Conservation (phyloP, 2,113 vertebrate genomes). For the Cheilinus undulatus region DNA sequence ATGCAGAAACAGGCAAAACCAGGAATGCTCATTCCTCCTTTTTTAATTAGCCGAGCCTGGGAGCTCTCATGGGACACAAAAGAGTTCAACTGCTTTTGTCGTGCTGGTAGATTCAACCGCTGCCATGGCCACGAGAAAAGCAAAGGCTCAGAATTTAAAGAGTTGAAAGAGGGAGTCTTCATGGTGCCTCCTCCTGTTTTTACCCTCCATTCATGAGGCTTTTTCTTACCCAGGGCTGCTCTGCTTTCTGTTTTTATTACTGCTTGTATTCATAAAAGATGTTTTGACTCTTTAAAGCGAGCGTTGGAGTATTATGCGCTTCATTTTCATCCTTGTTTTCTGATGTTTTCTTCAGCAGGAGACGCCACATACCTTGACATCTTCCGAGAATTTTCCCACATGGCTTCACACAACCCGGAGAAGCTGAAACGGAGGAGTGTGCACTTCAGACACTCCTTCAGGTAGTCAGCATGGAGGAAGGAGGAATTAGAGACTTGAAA, state of each 20-base stretch:
- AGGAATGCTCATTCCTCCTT: constrained; percentile 61
- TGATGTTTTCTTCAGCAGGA: constrained; percentile 76
- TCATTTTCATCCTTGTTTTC: constrained; percentile 10
- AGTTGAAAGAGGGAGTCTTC: constrained; percentile 62
- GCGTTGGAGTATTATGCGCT: background rate
- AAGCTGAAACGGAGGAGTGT: constrained; percentile 88
- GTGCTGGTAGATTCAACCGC: constrained; percentile 60
- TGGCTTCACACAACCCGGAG: constrained; percentile 91
- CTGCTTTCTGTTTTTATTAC: constrained; percentile 1
- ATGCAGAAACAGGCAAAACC: constrained; percentile 22
- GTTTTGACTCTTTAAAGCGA: constrained; percentile 17
- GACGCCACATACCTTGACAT: constrained; percentile 91
- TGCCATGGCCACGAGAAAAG: constrained; percentile 65
- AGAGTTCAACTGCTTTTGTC: constrained; percentile 69
- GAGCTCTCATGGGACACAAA: constrained; percentile 65
- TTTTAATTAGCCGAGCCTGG: constrained; percentile 65
- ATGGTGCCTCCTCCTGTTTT: constrained; percentile 51
- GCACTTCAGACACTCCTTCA: constrained; percentile 88
- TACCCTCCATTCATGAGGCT: constrained; percentile 38
- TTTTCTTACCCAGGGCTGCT: constrained; percentile 4
- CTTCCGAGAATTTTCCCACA: constrained; percentile 91
- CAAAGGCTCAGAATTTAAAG: constrained; percentile 64
- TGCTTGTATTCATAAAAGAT: constrained; percentile 26
- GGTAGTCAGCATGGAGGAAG: constrained; percentile 64
- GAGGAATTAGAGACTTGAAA: constrained; percentile 41